A percentile compares a stretch with the other conserved stretches of the same genome.
Evolutionary conservation across 2,113 vertebrate genomes (phyloP).

Genomic region (Guaruba guarouba): DNA sequence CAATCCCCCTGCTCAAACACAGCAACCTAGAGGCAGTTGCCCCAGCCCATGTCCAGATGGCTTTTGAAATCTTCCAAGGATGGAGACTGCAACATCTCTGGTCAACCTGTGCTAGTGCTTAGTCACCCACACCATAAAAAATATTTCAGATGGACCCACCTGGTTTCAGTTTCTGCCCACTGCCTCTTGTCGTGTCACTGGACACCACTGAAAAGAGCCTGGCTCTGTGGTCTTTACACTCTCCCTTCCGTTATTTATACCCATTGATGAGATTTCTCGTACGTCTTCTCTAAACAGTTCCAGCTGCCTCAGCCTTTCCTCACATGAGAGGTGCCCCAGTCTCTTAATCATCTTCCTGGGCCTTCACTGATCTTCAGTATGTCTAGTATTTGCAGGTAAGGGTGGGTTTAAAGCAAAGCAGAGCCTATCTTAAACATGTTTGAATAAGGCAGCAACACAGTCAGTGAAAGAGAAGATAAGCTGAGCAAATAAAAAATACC

Average conservation of each 20-base stretch:
- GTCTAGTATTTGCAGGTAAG: neutral
- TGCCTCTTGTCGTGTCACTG: neutral
- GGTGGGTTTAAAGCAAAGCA: neutral
- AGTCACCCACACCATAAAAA: neutral
- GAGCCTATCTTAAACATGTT: neutral
- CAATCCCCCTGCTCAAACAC: accelerated
- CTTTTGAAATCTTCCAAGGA: neutral
- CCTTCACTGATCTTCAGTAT: neutral
- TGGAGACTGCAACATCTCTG: neutral
- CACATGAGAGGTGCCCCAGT: neutral
- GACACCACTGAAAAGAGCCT: neutral
- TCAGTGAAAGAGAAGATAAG: neutral
- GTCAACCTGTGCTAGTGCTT: neutral
- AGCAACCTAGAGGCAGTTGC: neutral
- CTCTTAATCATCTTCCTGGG: neutral
- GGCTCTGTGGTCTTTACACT: neutral
- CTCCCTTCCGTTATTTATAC: neutral
- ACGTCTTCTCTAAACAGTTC: neutral
- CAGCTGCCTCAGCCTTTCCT: neutral
- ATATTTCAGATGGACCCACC: neutral
- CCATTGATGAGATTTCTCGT: neutral
- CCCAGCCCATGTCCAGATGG: neutral
- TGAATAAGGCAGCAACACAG: neutral
- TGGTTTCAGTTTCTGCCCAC: neutral
- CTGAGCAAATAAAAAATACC: neutral